Evolutionary conservation across 1,140 invertebrate species (phyloP).

Genomic region (Eumaeus atala): DNA sequence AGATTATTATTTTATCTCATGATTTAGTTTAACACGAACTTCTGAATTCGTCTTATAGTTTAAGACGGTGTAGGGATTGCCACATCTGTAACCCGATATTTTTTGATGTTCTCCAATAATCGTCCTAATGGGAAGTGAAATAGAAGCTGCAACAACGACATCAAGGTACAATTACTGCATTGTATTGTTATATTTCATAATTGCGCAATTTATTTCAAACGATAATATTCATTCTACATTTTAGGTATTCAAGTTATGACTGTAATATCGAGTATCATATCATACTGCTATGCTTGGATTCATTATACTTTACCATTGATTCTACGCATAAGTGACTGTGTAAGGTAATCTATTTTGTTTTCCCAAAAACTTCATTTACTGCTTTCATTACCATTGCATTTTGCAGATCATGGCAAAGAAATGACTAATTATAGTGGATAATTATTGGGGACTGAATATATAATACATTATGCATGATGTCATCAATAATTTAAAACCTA

Average conservation of each 20-base stretch:
- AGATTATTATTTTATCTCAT: no score
- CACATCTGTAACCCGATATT: no score
- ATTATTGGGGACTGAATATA: no score
- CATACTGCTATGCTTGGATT: conserved; percentile 42
- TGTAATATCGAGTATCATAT: conserved; percentile 43
- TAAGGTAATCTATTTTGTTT: conserved; percentile 36
- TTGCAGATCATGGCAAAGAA: no score
- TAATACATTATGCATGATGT: no score
- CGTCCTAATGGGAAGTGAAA: conserved; percentile 52
- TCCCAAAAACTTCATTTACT: no score
- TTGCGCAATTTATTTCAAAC: conserved; percentile 23
- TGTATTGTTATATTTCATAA: conserved; percentile 11
- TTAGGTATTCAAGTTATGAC: conserved; percentile 20
- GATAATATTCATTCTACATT: conserved; percentile 9
- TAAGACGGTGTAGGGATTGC: no score
- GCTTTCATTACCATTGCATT: no score
- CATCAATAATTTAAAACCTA: no score
- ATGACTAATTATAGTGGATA: neutral
- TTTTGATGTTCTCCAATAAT: no score
- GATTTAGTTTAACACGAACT: no score
- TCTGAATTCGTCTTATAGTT: no score
- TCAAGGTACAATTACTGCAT: conserved; percentile 41
- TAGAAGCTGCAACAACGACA: conserved; percentile 41
- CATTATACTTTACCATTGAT: conserved; percentile 42
- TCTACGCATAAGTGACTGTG: conserved; percentile 38